These are phyloP conservation scores for Mastomys natalensis DNA, from an alignment of 2,113 vertebrate genomes.

Conservation along the genomic window DNA sequence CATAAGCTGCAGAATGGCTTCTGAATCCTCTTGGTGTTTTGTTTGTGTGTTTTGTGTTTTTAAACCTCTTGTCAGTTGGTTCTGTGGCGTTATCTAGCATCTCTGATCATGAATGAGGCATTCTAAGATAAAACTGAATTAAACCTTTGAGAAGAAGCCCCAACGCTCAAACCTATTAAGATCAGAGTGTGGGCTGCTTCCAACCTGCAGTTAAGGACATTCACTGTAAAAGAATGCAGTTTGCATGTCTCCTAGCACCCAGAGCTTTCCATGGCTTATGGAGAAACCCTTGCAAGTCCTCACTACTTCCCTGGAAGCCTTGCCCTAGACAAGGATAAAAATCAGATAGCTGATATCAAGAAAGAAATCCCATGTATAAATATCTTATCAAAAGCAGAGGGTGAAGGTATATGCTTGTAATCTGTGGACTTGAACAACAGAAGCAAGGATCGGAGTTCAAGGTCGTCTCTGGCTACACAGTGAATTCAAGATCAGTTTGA, in stretches of 20 bases:
- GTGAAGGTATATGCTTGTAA: background rate
- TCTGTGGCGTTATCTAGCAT: constrained; percentile 56
- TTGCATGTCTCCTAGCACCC: background rate
- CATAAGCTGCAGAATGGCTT: constrained; percentile 15
- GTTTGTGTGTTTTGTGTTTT: background rate
- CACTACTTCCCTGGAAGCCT: background rate
- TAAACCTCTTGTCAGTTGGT: constrained; percentile 41
- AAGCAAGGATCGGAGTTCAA: background rate
- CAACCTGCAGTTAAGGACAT: constrained; percentile 24
- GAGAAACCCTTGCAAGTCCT: background rate
- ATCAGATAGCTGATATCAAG: background rate
- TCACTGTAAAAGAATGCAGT: constrained; percentile 18
- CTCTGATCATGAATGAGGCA: background rate
- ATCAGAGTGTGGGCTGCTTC: constrained; percentile 40
- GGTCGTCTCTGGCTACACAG: background rate
- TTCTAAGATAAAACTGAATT: constrained; percentile 44
- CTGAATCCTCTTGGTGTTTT: background rate
- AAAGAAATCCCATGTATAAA: background rate
- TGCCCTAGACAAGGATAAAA: background rate
- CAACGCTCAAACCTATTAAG: constrained; percentile 58
- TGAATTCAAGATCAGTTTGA: background rate
- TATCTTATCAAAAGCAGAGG: background rate
- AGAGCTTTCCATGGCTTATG: background rate
- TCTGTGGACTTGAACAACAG: no score
- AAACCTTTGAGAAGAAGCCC: constrained; percentile 46